Evolutionary conservation across 2,797 vertebrate species (phyloP).

Genomic region (Malacoraja senta): DNA sequence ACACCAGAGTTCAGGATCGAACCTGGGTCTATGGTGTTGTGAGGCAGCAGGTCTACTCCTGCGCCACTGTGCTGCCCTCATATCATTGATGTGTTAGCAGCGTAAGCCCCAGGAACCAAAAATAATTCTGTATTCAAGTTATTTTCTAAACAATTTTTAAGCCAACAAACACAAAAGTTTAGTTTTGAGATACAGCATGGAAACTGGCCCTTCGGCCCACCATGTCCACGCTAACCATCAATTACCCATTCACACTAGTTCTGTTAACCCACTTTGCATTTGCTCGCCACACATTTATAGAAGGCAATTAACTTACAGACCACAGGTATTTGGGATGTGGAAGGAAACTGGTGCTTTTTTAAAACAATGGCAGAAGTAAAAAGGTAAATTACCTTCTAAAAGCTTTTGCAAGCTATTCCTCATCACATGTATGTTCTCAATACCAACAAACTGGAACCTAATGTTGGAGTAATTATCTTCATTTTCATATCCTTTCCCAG

Average conservation of each 20-base stretch:
- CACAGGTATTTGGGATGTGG: no score
- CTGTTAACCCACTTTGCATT: no score
- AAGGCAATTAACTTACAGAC: no score
- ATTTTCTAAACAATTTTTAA: not conserved
- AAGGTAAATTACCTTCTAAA: conserved; percentile 57
- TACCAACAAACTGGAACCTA: conserved; percentile 69
- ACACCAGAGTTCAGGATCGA: no score
- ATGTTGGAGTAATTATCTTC: conserved; percentile 70
- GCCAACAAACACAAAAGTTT: not conserved
- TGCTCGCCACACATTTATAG: no score
- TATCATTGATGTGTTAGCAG: not conserved
- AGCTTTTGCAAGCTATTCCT: conserved; percentile 69
- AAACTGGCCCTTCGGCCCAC: no score
- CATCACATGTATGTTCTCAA: conserved; percentile 77
- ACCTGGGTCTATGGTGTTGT: no score
- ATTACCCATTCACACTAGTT: no score
- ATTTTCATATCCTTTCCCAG: conserved; percentile 75
- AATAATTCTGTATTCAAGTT: not conserved
- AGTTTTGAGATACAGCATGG: not conserved
- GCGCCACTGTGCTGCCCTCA: not conserved
- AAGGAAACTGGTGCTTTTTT: no score
- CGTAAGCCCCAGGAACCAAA: no score
- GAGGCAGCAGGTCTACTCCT: no score
- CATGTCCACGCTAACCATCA: no score
- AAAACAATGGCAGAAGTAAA: not conserved